Percentiles rank a stretch among this genome's conserved stretches.
Evolutionary conservation across 2,888 invertebrate species (phyloP).

Genomic region (Tenthredo notha): DNA sequence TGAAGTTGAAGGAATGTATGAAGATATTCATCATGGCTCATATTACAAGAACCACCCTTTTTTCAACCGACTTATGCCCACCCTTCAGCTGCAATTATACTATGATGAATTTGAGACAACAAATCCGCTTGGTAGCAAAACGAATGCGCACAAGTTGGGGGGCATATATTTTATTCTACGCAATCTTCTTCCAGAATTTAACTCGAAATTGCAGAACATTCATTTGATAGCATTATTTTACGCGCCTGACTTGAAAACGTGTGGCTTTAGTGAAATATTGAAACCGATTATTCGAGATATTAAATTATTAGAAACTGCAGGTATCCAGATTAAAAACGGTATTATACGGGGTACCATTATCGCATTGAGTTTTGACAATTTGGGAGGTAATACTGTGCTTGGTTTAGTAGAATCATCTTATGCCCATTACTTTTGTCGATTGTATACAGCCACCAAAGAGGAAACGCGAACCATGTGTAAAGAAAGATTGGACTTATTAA

Average conservation of each 20-base stretch:
- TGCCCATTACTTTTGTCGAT: conserved; percentile 53
- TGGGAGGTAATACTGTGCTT: conserved; percentile 46
- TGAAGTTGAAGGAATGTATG: too few species aligned
- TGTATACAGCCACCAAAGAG: conserved; percentile 51
- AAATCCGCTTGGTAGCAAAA: conserved; percentile 59
- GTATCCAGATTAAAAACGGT: conserved; percentile 46
- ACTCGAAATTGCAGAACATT: conserved; percentile 57
- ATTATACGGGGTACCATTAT: conserved; percentile 41
- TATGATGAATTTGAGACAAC: conserved; percentile 59
- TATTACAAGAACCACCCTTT: conserved; percentile 55
- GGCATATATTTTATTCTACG: conserved; percentile 56
- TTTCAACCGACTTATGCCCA: conserved; percentile 34
- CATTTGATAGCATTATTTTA: conserved; percentile 56
- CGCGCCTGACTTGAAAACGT: conserved; percentile 49
- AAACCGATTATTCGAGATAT: conserved; percentile 54
- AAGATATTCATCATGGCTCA: conserved; percentile 30
- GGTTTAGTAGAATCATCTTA: conserved; percentile 52
- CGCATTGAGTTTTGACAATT: conserved; percentile 50
- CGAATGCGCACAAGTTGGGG: conserved; percentile 55
- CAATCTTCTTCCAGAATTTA: conserved; percentile 57
- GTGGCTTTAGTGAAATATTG: conserved; percentile 55
- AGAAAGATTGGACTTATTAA: conserved; percentile 33
- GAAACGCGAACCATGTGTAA: conserved; percentile 49
- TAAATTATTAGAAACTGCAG: conserved; percentile 53
- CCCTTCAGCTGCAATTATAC: conserved; percentile 52